Evolutionary conservation across 2,113 vertebrate genomes (phyloP).

Genomic region (Tympanuchus pallidicinctus): DNA sequence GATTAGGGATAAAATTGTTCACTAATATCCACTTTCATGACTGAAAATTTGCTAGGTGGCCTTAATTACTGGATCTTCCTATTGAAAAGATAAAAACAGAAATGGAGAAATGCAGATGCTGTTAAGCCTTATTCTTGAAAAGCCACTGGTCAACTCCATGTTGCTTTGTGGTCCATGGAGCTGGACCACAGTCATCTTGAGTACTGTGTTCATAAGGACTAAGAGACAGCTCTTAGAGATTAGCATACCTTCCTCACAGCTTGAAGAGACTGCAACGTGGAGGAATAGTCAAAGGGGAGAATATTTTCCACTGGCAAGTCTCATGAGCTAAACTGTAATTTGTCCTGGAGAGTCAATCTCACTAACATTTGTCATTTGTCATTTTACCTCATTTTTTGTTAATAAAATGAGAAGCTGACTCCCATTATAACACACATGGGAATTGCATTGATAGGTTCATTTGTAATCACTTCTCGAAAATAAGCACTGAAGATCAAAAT

Average conservation of each 20-base stretch:
- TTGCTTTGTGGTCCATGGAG: neutral
- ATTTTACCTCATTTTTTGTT: neutral
- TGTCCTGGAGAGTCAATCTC: neutral
- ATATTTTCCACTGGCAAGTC: neutral
- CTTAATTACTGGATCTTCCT: neutral
- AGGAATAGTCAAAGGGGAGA: neutral
- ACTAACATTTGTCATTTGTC: fast-evolving
- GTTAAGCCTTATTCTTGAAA: neutral
- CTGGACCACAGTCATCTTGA: neutral
- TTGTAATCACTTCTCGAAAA: neutral
- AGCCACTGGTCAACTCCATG: neutral
- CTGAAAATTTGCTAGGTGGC: neutral
- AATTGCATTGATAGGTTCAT: neutral
- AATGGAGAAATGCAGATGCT: neutral
- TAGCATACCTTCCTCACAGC: neutral
- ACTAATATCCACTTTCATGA: neutral
- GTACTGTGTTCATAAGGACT: neutral
- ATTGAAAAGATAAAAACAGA: neutral
- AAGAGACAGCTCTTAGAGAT: neutral
- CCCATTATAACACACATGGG: neutral
- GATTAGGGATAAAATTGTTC: neutral
- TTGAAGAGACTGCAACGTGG: neutral
- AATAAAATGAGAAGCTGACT: neutral
- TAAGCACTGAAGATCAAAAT: neutral
- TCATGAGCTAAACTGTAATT: neutral